Evolutionary conservation across 2,797 vertebrate species (phyloP).

Genomic region (Tragelaphus eurycerus): DNA sequence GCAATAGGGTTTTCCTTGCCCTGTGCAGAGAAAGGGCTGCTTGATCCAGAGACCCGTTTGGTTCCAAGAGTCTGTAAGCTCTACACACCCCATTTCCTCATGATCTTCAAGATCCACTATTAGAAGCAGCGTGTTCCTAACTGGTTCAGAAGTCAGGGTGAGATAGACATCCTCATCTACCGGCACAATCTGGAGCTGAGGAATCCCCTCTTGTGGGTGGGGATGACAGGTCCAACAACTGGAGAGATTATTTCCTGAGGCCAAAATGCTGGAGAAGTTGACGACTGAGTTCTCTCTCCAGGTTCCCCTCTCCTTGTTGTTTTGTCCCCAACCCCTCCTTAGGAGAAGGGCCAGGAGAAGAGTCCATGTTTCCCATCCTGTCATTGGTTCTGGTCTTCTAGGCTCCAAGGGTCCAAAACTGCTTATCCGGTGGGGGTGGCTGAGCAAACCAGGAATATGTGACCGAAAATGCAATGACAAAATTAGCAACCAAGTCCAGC

Average conservation of each 20-base stretch:
- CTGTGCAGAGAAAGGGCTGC: neutral
- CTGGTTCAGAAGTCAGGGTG: neutral
- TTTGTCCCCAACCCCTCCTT: neutral
- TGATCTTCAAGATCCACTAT: neutral
- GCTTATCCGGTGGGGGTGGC: neutral
- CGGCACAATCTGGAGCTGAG: neutral
- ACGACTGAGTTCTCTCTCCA: neutral
- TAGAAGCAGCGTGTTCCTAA: neutral
- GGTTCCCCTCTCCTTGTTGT: neutral
- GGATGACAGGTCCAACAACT: neutral
- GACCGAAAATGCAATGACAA: neutral
- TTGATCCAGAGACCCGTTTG: neutral
- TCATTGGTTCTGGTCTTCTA: neutral
- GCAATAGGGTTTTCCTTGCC: neutral
- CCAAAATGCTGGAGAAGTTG: neutral
- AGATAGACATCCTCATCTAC: neutral
- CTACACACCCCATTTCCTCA: neutral
- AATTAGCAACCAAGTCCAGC: neutral
- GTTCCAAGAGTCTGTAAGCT: neutral
- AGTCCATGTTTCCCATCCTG: neutral
- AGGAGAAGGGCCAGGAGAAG: neutral
- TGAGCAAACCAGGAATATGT: neutral
- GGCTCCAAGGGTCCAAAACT: neutral
- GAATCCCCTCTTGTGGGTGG: neutral
- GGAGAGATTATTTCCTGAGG: neutral